Evolutionary conservation across 30 jellyfish, hydroid and myxozoan species (phyloP).

Genomic region (Aurelia sp.): DNA sequence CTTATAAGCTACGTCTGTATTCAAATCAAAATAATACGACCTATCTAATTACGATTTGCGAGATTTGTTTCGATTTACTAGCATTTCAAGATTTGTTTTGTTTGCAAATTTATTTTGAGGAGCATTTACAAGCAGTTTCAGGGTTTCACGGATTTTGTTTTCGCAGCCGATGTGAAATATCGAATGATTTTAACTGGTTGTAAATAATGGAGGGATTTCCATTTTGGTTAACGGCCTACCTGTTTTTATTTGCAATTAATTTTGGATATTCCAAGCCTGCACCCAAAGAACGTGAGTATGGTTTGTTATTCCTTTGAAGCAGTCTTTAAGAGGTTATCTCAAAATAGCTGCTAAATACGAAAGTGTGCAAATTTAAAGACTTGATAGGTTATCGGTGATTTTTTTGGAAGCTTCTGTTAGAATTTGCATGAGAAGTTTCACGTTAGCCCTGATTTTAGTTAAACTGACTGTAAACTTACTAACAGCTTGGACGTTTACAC

Average conservation of each 20-base stretch:
- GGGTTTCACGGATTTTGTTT: too few species aligned
- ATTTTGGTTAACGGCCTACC: slow-evolving; percentile 18
- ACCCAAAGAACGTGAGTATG: slow-evolving; percentile 26
- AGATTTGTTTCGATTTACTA: not conserved
- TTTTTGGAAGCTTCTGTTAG: too few species aligned
- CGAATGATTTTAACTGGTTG: not conserved
- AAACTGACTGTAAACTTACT: too few species aligned
- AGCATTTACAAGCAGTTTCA: not conserved
- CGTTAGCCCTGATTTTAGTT: too few species aligned
- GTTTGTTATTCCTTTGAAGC: too few species aligned
- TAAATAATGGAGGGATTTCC: slow-evolving; percentile 19
- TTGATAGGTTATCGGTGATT: too few species aligned
- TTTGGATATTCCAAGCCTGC: slow-evolving; percentile 60
- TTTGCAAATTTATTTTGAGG: slow-evolving; percentile 2
- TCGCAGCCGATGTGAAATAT: too few species aligned
- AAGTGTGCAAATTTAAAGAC: not conserved
- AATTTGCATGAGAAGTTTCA: too few species aligned
- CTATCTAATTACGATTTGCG: not conserved
- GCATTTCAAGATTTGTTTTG: not conserved
- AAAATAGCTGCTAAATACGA: not conserved
- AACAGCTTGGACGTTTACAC: too few species aligned
- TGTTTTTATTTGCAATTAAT: slow-evolving; percentile 1
- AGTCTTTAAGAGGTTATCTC: too few species aligned
- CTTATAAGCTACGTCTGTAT: not conserved
- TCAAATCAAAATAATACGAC: not conserved